These are phyloP conservation scores for Drosophila prostipennis DNA, from an alignment of 2,888 invertebrate species.

Conservation along the genomic window DNA sequence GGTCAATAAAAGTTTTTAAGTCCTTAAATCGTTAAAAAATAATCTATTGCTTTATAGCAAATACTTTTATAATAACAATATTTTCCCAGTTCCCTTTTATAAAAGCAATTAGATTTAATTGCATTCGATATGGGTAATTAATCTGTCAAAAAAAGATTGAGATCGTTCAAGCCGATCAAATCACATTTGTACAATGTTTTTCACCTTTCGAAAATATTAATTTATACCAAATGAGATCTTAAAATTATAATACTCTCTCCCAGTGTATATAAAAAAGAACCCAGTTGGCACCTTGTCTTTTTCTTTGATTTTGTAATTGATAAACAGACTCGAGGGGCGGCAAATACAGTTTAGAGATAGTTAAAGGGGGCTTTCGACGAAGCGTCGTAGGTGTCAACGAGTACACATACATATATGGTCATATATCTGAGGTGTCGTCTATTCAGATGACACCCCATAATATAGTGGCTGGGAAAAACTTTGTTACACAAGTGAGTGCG, in stretches of 20 bases:
- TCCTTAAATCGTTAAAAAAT: too few species aligned
- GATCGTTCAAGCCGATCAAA: neutral
- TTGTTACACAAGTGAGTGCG: conserved; percentile 23
- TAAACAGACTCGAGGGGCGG: conserved; percentile 24
- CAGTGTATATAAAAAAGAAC: conserved; percentile 6
- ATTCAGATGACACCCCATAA: conserved; percentile 14
- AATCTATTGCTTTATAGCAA: too few species aligned
- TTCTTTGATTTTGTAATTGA: conserved; percentile 39
- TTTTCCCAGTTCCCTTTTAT: neutral
- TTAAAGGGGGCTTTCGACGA: conserved; percentile 12
- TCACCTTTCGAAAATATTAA: too few species aligned
- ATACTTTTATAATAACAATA: neutral
- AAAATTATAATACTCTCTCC: too few species aligned
- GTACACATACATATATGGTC: neutral
- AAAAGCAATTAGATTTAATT: neutral
- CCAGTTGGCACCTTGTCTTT: conserved; percentile 37
- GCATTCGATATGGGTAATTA: neutral
- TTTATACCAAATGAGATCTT: too few species aligned
- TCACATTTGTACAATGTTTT: neutral
- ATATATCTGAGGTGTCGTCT: conserved; percentile 23
- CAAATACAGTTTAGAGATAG: conserved; percentile 13
- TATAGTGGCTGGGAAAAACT: conserved; percentile 23
- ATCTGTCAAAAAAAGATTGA: neutral
- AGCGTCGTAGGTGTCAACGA: conserved; percentile 30
- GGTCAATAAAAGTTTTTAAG: too few species aligned